These are phyloP conservation scores for Neoniphon sammara DNA, from an alignment of 2,797 vertebrate species.

Conservation along the genomic window DNA sequence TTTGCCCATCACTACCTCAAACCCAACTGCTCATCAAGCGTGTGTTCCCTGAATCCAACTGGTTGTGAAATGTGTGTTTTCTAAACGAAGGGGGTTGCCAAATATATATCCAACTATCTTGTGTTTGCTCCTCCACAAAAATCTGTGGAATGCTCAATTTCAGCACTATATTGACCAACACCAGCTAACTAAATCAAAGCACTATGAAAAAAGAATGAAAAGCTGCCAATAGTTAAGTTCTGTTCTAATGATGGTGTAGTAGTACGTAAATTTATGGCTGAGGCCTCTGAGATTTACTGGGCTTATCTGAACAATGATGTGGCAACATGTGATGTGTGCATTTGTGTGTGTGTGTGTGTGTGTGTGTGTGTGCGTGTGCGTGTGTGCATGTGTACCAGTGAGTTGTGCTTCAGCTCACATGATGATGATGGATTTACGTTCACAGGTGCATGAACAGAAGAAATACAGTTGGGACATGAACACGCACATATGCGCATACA, in stretches of 20 bases:
- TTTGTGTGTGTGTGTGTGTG: not conserved
- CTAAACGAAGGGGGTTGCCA: no score
- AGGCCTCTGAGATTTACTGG: conserved; percentile 5
- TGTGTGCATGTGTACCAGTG: not conserved
- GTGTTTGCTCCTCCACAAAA: no score
- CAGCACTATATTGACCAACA: not conserved
- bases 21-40: no score
- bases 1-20: no score
- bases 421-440: conserved; percentile 11
- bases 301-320: not conserved
- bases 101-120: no score
- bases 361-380: not conserved
- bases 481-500: not conserved
- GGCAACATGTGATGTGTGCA: not conserved
- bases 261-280: not conserved
- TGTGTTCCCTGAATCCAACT: no score
- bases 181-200: conserved; percentile 1
- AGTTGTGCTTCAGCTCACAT: not conserved
- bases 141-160: not conserved
- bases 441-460: not conserved
- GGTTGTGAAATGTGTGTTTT: no score
- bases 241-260: not conserved
- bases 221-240: not conserved
- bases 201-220: not conserved
- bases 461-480: not conserved